These are phyloP conservation scores for Bacillus rossius DNA, from an alignment of 1,140 invertebrate genomes.

Conservation along the genomic window DNA sequence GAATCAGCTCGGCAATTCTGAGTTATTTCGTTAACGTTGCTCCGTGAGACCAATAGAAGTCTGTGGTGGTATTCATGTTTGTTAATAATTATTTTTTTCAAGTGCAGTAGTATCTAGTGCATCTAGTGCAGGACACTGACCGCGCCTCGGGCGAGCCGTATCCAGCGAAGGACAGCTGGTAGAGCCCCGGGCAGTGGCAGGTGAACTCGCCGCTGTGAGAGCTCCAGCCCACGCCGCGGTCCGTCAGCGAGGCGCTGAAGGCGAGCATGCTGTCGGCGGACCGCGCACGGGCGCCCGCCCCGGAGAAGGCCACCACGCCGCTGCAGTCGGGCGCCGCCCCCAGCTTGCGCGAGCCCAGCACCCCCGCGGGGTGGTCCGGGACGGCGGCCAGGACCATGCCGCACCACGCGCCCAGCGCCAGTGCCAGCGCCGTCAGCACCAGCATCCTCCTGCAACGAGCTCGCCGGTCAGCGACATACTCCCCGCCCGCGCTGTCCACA, in stretches of 20 bases:
- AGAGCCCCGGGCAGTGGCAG: slow-evolving; percentile 47
- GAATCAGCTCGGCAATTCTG: too few relatives aligned
- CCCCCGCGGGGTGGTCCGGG: not conserved
- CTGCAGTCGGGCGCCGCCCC: slow-evolving; percentile 8
- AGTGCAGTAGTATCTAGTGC: too few relatives aligned
- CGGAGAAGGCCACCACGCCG: slow-evolving; percentile 12
- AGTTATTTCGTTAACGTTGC: too few relatives aligned
- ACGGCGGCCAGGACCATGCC: not conserved
- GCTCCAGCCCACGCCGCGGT: slow-evolving; percentile 46
- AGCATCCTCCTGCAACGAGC: not conserved
- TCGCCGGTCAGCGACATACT: too few relatives aligned
- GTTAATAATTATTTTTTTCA: too few relatives aligned
- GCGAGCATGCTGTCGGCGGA: not conserved
- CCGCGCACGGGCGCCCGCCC: not conserved
- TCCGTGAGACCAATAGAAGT: too few relatives aligned
- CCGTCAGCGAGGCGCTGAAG: slow-evolving; percentile 28
- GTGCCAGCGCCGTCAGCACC: not conserved
- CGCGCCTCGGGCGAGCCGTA: slow-evolving; percentile 34
- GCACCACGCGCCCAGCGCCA: not conserved
- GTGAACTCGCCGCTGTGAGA: slow-evolving; percentile 46
- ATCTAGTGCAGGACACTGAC: too few relatives aligned
- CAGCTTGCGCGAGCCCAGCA: slow-evolving; percentile 8
- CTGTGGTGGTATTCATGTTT: too few relatives aligned
- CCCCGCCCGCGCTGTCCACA: too few relatives aligned
- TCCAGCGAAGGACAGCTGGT: slow-evolving; percentile 47